Evolutionary conservation across 2,888 invertebrate species (phyloP).

Genomic region (Apomyelois bistriatella): DNA sequence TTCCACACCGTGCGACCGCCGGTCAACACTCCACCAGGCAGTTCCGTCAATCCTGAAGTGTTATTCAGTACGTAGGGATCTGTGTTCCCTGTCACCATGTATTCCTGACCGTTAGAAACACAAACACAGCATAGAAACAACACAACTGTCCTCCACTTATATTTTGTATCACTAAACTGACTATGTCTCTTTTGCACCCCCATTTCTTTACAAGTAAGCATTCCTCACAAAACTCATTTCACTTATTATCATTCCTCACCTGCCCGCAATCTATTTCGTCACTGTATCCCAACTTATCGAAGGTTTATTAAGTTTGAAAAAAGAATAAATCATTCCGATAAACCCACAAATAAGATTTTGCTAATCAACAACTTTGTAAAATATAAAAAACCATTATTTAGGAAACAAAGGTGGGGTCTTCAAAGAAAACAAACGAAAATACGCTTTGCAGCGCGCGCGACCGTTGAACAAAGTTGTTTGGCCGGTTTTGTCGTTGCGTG

Average conservation of each 20-base stretch:
- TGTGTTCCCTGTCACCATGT: slow-evolving; percentile 35
- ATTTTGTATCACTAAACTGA: slow-evolving; percentile 75
- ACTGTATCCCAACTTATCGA: slow-evolving; percentile 48
- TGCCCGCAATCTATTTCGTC: slow-evolving; percentile 42
- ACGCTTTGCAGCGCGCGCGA: slow-evolving; percentile 63
- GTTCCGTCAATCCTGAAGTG: slow-evolving; percentile 74
- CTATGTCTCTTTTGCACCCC: slow-evolving; percentile 73
- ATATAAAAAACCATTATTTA: slow-evolving; percentile 48
- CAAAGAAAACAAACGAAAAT: slow-evolving; percentile 63
- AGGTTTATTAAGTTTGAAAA: slow-evolving; percentile 36
- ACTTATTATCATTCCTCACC: slow-evolving; percentile 50
- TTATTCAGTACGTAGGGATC: slow-evolving; percentile 71
- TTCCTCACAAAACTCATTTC: slow-evolving; percentile 62
- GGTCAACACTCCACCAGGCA: slow-evolving; percentile 82
- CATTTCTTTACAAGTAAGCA: slow-evolving; percentile 68
- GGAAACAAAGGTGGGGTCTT: slow-evolving; percentile 71
- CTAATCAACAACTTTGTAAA: background rate
- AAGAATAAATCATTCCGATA: slow-evolving; percentile 20
- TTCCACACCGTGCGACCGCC: slow-evolving; percentile 79
- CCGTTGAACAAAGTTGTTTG: slow-evolving; percentile 76
- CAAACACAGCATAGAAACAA: slow-evolving; percentile 44
- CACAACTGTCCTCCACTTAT: slow-evolving; percentile 74
- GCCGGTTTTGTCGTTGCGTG: slow-evolving; percentile 51
- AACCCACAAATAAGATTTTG: background rate
- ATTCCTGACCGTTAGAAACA: slow-evolving; percentile 59